Percentiles rank a stretch among this genome's conserved stretches.
phyloP scores from a whole-genome alignment of 2,113 vertebrate genomes.

The Peromyscus californicus region DNA sequence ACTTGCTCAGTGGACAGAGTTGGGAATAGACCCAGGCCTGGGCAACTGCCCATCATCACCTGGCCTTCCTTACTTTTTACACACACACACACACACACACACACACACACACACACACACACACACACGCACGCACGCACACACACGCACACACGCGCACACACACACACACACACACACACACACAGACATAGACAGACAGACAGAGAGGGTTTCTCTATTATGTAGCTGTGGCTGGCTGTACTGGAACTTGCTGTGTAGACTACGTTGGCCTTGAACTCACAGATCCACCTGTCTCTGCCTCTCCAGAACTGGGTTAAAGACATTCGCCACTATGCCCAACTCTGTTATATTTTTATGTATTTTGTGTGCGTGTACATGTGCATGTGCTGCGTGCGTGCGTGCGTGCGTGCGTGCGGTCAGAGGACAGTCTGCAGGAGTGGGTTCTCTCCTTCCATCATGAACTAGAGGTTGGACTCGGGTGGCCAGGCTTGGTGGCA shows the following conservation, averaged over 20 bases:
- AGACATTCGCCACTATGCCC: neutral
- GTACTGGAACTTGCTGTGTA: neutral
- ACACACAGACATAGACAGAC: no score
- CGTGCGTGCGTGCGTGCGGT: no score
- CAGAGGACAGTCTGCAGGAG: neutral
- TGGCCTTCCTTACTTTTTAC: neutral
- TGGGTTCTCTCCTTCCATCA: neutral
- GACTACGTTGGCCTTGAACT: neutral
- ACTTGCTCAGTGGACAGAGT: neutral
- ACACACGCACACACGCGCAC: neutral
- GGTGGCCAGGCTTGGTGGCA: neutral
- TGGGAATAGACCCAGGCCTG: neutral
- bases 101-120: no score
- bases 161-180: no score
- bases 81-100: neutral
- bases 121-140: no score
- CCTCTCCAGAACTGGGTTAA: neutral
- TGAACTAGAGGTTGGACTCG: neutral
- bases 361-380: neutral
- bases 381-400: no score
- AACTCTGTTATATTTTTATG: neutral
- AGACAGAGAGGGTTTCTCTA: neutral
- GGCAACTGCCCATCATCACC: neutral
- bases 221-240: neutral
- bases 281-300: neutral